phyloP scores from a whole-genome alignment of 1,140 invertebrate species.

The Calosoma granatense region DNA sequence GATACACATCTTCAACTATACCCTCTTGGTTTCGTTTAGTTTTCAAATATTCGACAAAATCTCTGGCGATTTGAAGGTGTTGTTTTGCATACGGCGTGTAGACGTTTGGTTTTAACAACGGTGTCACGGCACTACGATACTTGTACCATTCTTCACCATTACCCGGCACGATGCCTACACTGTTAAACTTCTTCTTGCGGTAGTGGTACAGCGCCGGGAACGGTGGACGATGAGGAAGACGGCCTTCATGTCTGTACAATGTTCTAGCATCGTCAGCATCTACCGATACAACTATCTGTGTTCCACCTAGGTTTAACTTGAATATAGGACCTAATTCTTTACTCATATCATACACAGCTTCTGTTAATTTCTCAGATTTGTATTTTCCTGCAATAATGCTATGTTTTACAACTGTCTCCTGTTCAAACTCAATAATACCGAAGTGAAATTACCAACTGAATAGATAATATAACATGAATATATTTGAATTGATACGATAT shows the following conservation, averaged over 20 bases:
- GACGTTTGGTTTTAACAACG: slow-evolving; percentile 25
- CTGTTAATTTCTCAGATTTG: slow-evolving; percentile 27
- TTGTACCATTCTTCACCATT: slow-evolving; percentile 35
- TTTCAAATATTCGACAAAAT: slow-evolving; percentile 28
- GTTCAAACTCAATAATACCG: not conserved
- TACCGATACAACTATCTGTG: slow-evolving; percentile 27
- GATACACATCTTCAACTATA: slow-evolving; percentile 25
- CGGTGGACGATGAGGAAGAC: slow-evolving; percentile 25
- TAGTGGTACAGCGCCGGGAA: slow-evolving; percentile 31
- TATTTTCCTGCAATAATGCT: slow-evolving; percentile 26
- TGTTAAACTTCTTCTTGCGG: slow-evolving; percentile 26
- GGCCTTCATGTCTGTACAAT: slow-evolving; percentile 32
- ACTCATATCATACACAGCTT: slow-evolving; percentile 30
- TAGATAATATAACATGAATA: not conserved
- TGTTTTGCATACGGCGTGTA: slow-evolving; percentile 21
- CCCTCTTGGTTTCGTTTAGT: slow-evolving; percentile 18
- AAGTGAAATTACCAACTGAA: not conserved
- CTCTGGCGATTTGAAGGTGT: slow-evolving; percentile 25
- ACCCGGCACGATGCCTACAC: slow-evolving; percentile 32
- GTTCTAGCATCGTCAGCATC: slow-evolving; percentile 28
- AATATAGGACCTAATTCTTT: slow-evolving; percentile 30
- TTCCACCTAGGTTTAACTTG: slow-evolving; percentile 27
- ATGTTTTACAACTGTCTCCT: slow-evolving; percentile 10
- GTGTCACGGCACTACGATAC: slow-evolving; percentile 25
- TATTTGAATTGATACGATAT: not conserved